Conservation (phyloP, 1,140 invertebrate species). For the Meloidogyne exigua region DNA sequence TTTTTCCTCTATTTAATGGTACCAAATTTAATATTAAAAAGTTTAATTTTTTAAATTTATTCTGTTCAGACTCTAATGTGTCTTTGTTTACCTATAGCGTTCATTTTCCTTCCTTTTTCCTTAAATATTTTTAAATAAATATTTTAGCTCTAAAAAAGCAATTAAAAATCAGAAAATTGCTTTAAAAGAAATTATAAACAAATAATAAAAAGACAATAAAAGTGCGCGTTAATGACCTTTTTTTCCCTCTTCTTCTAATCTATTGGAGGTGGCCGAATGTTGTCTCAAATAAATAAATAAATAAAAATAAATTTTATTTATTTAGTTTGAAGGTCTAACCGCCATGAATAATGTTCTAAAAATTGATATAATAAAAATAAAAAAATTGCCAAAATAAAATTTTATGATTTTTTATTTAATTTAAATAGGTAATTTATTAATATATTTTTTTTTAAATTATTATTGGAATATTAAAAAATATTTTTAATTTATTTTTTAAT, state of each 20-base stretch:
- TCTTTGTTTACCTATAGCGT: background rate
- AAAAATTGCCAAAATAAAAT: slow-evolving; percentile 1
- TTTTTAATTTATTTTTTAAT: too few species aligned
- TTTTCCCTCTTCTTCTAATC: background rate
- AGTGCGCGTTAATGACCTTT: background rate
- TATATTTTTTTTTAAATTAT: too few species aligned
- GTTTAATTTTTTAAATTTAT: background rate
- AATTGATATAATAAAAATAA: slow-evolving; percentile 2
- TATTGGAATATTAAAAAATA: too few species aligned
- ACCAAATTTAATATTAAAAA: background rate
- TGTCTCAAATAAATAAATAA: background rate
- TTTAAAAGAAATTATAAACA: background rate
- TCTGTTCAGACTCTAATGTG: background rate
- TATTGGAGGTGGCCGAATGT: slow-evolving; percentile 4
- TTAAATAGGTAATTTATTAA: too few species aligned
- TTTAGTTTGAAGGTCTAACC: slow-evolving; percentile 4
- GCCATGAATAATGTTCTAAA: background rate
- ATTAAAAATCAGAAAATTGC: background rate
- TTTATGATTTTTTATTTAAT: background rate
- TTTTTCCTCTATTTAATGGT: background rate
- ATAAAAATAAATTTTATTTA: background rate
- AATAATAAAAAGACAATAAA: background rate
- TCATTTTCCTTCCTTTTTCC: too few species aligned
- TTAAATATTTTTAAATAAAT: background rate
- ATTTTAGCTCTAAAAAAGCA: too few species aligned